These are phyloP conservation scores for Trachurus trachurus DNA, from an alignment of 2,797 vertebrate species.

Conservation along the genomic window DNA sequence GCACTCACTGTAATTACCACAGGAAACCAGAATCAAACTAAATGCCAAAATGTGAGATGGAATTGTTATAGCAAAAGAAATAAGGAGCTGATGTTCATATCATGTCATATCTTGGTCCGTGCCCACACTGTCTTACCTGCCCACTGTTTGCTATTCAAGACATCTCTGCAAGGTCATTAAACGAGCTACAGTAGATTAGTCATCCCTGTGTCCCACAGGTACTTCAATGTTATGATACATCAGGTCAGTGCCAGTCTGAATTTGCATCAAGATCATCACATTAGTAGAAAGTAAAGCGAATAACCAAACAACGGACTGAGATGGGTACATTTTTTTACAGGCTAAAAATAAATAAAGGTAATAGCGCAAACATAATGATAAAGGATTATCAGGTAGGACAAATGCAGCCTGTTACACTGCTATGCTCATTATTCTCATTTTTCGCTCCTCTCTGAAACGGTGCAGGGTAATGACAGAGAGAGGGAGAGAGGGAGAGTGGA, in stretches of 20 bases:
- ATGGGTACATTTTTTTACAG: background rate
- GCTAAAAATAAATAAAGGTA: background rate
- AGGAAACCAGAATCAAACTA: background rate
- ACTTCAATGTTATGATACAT: background rate
- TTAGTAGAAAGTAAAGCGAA: background rate
- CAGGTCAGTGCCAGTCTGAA: background rate
- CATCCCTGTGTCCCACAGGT: background rate
- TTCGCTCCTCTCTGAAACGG: background rate
- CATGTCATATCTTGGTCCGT: background rate
- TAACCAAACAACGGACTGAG: too few relatives aligned
- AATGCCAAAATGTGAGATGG: background rate
- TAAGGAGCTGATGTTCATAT: background rate
- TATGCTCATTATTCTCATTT: constrained; percentile 7
- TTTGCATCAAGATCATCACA: background rate
- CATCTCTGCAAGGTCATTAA: background rate
- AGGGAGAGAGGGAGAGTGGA: background rate
- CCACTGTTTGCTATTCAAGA: background rate
- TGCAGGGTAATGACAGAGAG: background rate
- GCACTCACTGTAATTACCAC: background rate
- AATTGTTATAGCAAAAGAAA: background rate
- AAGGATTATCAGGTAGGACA: background rate
- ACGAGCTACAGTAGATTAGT: constrained; percentile 5
- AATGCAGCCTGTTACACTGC: background rate
- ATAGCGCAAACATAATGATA: background rate
- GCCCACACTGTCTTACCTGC: background rate